Base-by-base conservation (phyloP, 2,797 vertebrate genomes). In the Rousettus madagascariensis region DNA sequence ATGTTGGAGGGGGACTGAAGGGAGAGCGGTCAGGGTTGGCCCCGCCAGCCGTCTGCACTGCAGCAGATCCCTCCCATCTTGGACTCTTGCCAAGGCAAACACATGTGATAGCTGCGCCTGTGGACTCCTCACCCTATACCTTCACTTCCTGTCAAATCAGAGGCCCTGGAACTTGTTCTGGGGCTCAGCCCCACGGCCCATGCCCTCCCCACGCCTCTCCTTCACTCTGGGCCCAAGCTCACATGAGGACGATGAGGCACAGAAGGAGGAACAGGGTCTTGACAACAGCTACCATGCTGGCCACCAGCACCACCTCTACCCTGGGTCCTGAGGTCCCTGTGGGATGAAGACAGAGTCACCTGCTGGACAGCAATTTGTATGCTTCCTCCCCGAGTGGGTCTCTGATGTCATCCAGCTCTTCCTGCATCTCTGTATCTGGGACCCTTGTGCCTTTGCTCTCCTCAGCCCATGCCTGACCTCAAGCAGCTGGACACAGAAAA, bases 211-310 rank as follows among this genome's bases (percentile, higher is more conserved):
- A 24, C 1, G 15, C 16, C 9, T 38, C 46, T 9, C 19, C 3
- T 16, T 10, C 26, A 17, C 8, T 51, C 41, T 17, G 28, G 20
- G 16, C 15, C n/a, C 0, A 4, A 5, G 33, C 75, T 95, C 26
- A 95, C 92, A 66, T 66, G 55, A 96, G 82, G 90, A 94, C 8
- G 19, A 78, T 0, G 38, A 95, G 28, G 28, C 33, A 79, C 61
- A 90, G n/a, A 24, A 83, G 55, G 10, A 96, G 63, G 20, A 93
- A 1, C 30, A 96, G 82, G 26, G 72, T 38, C 61, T 92, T 94
- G 49, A 72, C 19, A 33, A 49, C 22, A 0, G 28, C 51, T 61
- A 66, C 63, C 1, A 3, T 33, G 0, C 79, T 3, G 17, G 30
- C 55, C 77, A 90, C 57, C 13, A 88, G 36, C 41, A 41, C 41